Conservation (phyloP, 2,888 invertebrate genomes). For the Troides oblongomaculatus region DNA sequence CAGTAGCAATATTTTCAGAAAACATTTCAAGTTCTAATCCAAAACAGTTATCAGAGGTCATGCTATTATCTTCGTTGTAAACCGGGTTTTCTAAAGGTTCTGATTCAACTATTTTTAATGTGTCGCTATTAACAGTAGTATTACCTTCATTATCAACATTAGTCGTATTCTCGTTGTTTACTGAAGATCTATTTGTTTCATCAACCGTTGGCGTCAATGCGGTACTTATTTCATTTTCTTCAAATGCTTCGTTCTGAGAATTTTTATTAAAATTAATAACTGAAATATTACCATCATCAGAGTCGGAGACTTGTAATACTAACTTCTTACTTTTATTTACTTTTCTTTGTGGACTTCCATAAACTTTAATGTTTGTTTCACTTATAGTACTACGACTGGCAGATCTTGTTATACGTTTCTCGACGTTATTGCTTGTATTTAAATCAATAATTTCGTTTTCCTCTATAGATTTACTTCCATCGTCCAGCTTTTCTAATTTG, state of each 20-base stretch:
- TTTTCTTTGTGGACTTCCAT: conserved; percentile 13
- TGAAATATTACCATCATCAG: conserved; percentile 41
- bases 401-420: conserved; percentile 48
- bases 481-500: conserved; percentile 21
- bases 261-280: conserved; percentile 16
- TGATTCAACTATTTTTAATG: neutral
- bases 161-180: neutral
- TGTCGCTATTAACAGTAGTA: neutral
- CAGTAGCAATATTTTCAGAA: conserved; percentile 56
- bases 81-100: neutral
- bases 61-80: conserved; percentile 13
- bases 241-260: no score
- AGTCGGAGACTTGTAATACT: conserved; percentile 52
- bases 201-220: neutral
- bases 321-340: conserved; percentile 38
- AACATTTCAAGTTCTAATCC: conserved; percentile 61
- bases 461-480: conserved; percentile 29
- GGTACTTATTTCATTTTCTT: conserved; percentile 8
- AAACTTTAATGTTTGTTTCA: conserved; percentile 22
- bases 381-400: conserved; percentile 37
- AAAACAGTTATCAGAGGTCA: conserved; percentile 45
- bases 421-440: conserved; percentile 25
- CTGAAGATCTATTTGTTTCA: conserved; percentile 1
- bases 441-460: conserved; percentile 26
- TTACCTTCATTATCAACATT: neutral